Conservation (phyloP, 2,113 vertebrate genomes). For the Ailuropoda melanoleuca region DNA sequence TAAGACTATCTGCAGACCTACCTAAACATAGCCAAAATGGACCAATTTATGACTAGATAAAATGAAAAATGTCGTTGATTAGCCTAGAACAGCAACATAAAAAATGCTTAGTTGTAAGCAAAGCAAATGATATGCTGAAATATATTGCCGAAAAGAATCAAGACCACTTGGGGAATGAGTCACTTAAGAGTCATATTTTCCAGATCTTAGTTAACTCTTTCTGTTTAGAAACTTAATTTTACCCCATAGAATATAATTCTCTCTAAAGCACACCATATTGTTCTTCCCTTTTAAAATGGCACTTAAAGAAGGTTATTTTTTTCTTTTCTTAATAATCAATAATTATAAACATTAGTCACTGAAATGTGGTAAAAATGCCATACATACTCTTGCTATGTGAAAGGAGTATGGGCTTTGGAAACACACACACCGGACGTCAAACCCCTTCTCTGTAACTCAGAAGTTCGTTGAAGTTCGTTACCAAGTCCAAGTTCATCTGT, state of each 20-base stretch:
- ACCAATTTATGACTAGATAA: constrained; percentile 63
- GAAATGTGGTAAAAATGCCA: not conserved
- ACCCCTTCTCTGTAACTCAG: not conserved
- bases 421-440: not conserved
- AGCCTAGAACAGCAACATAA: constrained; percentile 49
- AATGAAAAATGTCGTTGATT: constrained; percentile 55
- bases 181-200: constrained; percentile 5
- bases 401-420: not conserved
- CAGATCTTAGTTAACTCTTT: constrained; percentile 40
- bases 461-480: not conserved
- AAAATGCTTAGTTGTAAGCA: constrained; percentile 25
- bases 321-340: constrained; percentile 14
- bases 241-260: not conserved
- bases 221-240: constrained; percentile 1
- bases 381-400: not conserved
- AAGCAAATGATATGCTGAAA: constrained; percentile 5
- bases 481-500: not conserved
- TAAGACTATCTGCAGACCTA: constrained; percentile 44
- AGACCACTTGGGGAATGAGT: constrained; percentile 33
- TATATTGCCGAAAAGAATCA: not conserved
- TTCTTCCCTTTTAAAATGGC: not conserved
- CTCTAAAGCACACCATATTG: not conserved
- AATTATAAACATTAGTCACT: not conserved
- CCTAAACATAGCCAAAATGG: constrained; percentile 43
- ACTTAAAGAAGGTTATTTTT: not conserved